Evolutionary conservation across 2,888 invertebrate genomes (phyloP), one percentile per base, ranked within the genome.

Genomic region (Athalia rosae): DNA sequence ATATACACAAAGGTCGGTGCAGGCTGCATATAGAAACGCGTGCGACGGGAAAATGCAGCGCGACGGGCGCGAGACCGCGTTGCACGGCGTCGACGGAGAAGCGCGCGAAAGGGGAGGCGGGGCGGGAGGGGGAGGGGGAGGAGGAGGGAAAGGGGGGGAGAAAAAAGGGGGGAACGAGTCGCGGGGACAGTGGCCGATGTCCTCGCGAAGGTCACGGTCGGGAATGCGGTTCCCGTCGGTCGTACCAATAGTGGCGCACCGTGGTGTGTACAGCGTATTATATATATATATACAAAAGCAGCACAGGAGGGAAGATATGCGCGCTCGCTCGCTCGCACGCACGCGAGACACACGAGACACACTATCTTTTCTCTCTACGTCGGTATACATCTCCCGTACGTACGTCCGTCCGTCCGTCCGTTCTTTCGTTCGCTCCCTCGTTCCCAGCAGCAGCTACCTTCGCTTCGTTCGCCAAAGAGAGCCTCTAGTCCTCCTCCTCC

Each of bases 121-220:
- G 76, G 47, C 64, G 76, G 79, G 77, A 63, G 76, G 79, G 41
- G 8, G 13, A 8, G 45, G 0, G 48, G 28, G 62, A 76, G 73
- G 74, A 78, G 64, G 53, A 41, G 28, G 13, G 78, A 15, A 4
- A 61, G 76, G 56, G 28, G 48, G 47, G 28, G 62, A 76, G n/a
- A n/a, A n/a, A 28, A 28, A 28, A 71, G 81, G 80, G 83, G 84
- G 83, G n/a, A n/a, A n/a, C n/a, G n/a, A 84, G 87, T 84, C 87
- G 85, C 87, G 85, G 85, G 86, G 85, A 28, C 85, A 86, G 87
- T 88, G 89, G 88, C 89, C 89, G 89, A 89, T 89, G 89, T 89
- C 89, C 89, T 89, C 89, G 89, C 89, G 89, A 89, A 89, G 89
- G 89, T 89, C 89, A 89, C 89, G 90, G 90, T 83, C 89, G 88